Percentiles rank a stretch among this genome's conserved stretches.
phyloP scores from a whole-genome alignment of 1,140 invertebrate genomes.

The Samia ricini region DNA sequence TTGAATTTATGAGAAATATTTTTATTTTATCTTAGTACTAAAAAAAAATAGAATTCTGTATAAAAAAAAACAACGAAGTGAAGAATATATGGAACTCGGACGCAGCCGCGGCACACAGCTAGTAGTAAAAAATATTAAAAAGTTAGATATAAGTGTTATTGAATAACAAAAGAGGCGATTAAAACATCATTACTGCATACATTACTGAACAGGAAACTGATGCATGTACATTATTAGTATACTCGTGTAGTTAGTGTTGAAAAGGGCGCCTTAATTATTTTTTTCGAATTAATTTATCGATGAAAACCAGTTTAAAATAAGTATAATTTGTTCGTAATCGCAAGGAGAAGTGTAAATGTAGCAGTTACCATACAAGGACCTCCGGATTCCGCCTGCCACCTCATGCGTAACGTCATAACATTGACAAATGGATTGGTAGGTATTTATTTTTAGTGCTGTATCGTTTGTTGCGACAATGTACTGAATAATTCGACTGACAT shows the following conservation, averaged over 20 bases:
- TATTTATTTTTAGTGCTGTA: slow-evolving; percentile 26
- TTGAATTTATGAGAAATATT: too few species aligned
- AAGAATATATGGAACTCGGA: too few species aligned
- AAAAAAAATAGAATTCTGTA: too few species aligned
- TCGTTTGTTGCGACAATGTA: not conserved
- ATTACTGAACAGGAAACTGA: too few species aligned
- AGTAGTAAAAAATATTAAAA: too few species aligned
- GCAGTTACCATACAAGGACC: not conserved
- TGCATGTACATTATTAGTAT: too few species aligned
- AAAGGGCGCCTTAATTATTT: not conserved
- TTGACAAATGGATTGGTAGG: slow-evolving; percentile 33
- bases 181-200: too few species aligned
- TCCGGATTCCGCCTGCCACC: slow-evolving; percentile 26
- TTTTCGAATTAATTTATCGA: not conserved
- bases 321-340: not conserved
- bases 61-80: too few species aligned
- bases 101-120: too few species aligned
- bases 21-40: too few species aligned
- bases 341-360: not conserved
- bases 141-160: too few species aligned
- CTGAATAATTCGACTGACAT: not conserved
- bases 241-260: not conserved
- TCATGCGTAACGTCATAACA: slow-evolving; percentile 24
- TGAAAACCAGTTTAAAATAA: not conserved
- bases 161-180: too few species aligned